These are phyloP conservation scores for Phalanger gymnotis DNA, from an alignment of 2,797 vertebrate genomes.

Conservation along the genomic window DNA sequence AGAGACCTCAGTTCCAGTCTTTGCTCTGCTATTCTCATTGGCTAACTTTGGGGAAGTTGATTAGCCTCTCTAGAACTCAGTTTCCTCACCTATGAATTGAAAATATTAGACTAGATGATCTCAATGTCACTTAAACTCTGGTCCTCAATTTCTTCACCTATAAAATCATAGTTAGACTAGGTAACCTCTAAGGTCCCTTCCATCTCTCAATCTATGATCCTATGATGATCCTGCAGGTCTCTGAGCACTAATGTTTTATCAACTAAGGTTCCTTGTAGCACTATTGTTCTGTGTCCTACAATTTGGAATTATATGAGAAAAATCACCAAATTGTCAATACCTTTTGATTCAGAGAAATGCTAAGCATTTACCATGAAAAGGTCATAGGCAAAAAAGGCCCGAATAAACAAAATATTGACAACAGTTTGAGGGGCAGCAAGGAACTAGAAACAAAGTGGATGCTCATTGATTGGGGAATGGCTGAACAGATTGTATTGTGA, in stretches of 20 bases:
- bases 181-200: neutral
- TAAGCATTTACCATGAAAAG: neutral
- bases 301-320: neutral
- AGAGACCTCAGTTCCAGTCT: rapidly evolving
- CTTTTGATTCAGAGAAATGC: neutral
- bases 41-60: neutral
- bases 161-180: neutral
- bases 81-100: neutral
- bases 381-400: neutral
- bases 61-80: neutral
- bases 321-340: neutral
- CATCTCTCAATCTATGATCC: neutral
- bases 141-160: neutral
- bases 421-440: neutral
- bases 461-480: neutral
- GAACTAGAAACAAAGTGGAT: neutral
- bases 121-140: neutral
- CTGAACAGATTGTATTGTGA: neutral
- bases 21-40: neutral
- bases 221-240: neutral
- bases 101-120: neutral
- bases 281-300: neutral
- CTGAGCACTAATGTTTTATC: neutral
- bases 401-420: neutral
- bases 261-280: neutral